These are phyloP conservation scores for Anoplius nigerrimus DNA, from an alignment of 2,888 invertebrate genomes.

Conservation along the genomic window DNA sequence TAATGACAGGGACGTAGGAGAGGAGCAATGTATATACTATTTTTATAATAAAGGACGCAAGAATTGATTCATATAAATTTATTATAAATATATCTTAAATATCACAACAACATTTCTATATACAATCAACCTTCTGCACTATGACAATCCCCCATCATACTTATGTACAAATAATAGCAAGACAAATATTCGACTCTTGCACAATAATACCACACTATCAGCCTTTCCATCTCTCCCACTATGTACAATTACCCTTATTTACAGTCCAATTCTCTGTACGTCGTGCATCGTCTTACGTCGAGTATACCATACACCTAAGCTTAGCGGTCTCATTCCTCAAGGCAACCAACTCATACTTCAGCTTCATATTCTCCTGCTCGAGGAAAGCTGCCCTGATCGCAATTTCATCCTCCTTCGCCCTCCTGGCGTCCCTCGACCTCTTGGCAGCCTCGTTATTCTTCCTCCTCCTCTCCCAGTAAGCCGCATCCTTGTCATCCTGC, in stretches of 20 bases:
- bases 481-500: constrained; percentile 81
- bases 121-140: constrained; percentile 44
- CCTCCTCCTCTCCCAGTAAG: constrained; percentile 90
- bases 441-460: constrained; percentile 98
- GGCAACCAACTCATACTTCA: constrained; percentile 83
- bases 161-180: too few relatives aligned
- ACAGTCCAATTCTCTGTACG: too few relatives aligned
- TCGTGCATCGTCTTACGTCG: too few relatives aligned
- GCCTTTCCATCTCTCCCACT: not conserved
- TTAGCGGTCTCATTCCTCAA: constrained; percentile 81
- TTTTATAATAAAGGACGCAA: too few relatives aligned
- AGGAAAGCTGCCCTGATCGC: constrained; percentile 91
- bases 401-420: constrained; percentile 93
- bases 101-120: constrained; percentile 56
- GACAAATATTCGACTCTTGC: too few relatives aligned
- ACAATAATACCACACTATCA: not conserved
- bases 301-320: constrained; percentile 76
- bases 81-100: constrained; percentile 63
- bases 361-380: constrained; percentile 90
- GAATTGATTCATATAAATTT: constrained; percentile 19
- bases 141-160: too few relatives aligned
- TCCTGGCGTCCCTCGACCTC: constrained; percentile 91
- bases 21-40: not conserved
- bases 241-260: too few relatives aligned
- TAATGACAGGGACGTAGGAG: too few relatives aligned